These are phyloP conservation scores for Zosterops lateralis DNA, from an alignment of 2,113 vertebrate genomes.

Conservation along the genomic window DNA sequence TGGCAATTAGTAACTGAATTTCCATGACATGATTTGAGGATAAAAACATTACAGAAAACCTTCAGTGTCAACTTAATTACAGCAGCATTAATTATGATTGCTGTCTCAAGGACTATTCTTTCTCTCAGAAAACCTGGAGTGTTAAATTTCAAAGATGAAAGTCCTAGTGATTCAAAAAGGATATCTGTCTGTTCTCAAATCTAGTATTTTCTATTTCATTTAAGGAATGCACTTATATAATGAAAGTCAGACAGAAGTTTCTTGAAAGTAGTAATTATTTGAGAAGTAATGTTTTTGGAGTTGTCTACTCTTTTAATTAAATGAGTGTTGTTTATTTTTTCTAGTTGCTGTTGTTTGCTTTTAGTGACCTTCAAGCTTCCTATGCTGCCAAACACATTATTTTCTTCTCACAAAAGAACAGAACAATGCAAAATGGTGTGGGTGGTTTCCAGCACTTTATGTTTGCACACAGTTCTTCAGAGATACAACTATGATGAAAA, in stretches of 20 bases:
- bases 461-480: background rate
- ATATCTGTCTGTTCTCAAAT: background rate
- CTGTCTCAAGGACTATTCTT: background rate
- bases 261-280: background rate
- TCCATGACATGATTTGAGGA: background rate
- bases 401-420: background rate
- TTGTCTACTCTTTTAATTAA: background rate
- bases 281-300: background rate
- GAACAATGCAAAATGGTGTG: background rate
- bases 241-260: background rate
- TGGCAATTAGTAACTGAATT: background rate
- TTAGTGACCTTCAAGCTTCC: background rate
- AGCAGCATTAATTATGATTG: background rate
- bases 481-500: background rate
- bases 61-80: background rate
- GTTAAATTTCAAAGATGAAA: background rate
- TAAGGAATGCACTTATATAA: background rate
- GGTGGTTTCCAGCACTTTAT: background rate
- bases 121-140: background rate
- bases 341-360: background rate
- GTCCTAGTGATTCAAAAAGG: background rate
- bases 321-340: rapidly evolving
- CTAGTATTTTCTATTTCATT: background rate
- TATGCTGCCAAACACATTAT: background rate
- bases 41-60: background rate